These are phyloP conservation scores for Echinops telfairi DNA, from an alignment of 2,113 vertebrate genomes.

Conservation along the genomic window DNA sequence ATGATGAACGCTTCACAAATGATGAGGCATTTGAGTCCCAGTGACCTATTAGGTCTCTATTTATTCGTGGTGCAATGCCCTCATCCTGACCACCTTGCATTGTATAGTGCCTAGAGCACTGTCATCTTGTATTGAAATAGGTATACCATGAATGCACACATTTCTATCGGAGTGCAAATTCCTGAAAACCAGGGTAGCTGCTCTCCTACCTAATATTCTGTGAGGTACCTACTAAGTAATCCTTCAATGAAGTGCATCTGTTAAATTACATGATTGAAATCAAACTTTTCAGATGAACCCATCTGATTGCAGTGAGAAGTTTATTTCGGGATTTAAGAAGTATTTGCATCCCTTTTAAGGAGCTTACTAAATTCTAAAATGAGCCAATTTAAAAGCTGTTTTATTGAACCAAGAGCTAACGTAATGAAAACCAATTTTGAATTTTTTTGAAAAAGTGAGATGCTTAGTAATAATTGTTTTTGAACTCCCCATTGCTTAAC, in stretches of 20 bases:
- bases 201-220: neutral
- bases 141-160: neutral
- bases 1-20: neutral
- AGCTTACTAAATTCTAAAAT: constrained; percentile 77
- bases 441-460: constrained; percentile 38
- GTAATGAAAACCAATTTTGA: constrained; percentile 79
- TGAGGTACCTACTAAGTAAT: constrained; percentile 19
- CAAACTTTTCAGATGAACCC: constrained; percentile 31
- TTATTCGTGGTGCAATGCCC: neutral
- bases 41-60: constrained; percentile 1
- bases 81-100: neutral
- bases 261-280: constrained; percentile 50
- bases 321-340: constrained; percentile 68
- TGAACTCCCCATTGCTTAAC: constrained; percentile 74
- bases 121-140: constrained; percentile 38
- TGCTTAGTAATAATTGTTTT: constrained; percentile 81
- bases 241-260: constrained; percentile 38
- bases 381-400: constrained; percentile 70
- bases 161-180: neutral
- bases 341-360: constrained; percentile 72
- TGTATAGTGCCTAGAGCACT: neutral
- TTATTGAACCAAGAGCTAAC: constrained; percentile 72
- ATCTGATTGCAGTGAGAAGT: constrained; percentile 40
- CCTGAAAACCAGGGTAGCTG: neutral
- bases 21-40: neutral